Evolutionary conservation across 2,797 vertebrate genomes (phyloP), one percentile per base, ranked within the genome.

Genomic region (Gephyroberyx darwinii): DNA sequence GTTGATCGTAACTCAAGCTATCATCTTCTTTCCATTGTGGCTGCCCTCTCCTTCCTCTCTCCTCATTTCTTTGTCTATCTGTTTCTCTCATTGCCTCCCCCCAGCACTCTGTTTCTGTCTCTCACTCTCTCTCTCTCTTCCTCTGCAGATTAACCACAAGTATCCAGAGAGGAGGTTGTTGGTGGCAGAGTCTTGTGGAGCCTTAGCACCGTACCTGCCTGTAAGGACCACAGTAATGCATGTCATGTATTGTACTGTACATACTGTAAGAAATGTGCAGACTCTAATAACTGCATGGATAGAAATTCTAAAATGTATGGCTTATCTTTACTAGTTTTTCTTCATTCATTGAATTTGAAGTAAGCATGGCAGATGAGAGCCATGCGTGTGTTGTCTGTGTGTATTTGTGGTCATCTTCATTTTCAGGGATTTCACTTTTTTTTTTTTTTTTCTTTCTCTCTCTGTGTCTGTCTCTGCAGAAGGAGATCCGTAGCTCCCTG

Each of bases 151-250:
- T 85, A 99, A 97, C 93, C 98, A 99, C 93, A 99, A 99, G 92
- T 99, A 99, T 89, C 98, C 98, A 70, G 98, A 99, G 91, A 95
- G 98, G 88, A 94, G 98, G 86, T 87, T 99, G 22, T 91, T 99
- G 77, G 98, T 99, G 87, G 98, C 98, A 17, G 98, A 99, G 86
- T 96, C 98, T 57, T 99, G 98, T 91, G 98, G 98, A 85, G 98
- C 98, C 26, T 87, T 99, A 86, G 96, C 96, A 81, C 97, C 98
- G 31, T 98, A 98, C 81, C 94, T 99, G 90, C 98, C 98, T 82
- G 98, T 99, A 94, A 97, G 96, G 93, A 60, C 63, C 77, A 8
- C 26, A 26, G 26, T 26, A 26, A 26, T 26, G 22, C 22, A 26
- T 26, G n/a, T 53, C 52, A 8, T 69, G 22, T 30, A 68, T 13